Percentiles rank a stretch among this genome's conserved stretches.
phyloP scores from a whole-genome alignment of 2,888 invertebrate species.

The Caenorhabditis imperialis region DNA sequence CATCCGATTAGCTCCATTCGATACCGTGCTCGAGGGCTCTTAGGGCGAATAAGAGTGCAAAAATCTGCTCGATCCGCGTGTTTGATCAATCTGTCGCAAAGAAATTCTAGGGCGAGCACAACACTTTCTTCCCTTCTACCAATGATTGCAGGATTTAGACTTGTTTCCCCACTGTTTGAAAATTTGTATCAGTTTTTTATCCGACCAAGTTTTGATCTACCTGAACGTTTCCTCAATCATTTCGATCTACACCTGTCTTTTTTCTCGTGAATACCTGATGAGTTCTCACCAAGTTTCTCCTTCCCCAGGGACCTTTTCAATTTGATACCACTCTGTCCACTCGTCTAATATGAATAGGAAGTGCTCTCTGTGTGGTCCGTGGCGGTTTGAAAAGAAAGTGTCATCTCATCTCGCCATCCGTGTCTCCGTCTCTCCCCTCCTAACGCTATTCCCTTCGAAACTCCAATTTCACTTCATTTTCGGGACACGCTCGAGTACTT shows the following conservation, averaged over 20 bases:
- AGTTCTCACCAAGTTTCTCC: not conserved
- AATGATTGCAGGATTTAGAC: no score
- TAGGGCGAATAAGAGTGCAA: conserved; percentile 3
- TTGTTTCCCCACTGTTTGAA: no score
- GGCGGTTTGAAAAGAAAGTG: not conserved
- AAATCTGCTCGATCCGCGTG: conserved; percentile 19
- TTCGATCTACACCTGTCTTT: conserved; percentile 20
- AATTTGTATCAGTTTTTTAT: no score
- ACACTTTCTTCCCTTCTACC: not conserved
- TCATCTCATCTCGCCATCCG: conserved; percentile 1
- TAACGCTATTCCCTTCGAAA: not conserved
- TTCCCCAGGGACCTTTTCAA: not conserved
- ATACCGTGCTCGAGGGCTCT: conserved; percentile 18
- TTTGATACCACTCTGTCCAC: not conserved
- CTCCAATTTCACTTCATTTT: conserved; percentile 49
- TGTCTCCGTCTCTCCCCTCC: conserved; percentile 4
- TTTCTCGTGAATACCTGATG: no score
- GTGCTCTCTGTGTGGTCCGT: conserved; percentile 10
- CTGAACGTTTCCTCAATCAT: not conserved
- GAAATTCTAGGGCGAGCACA: not conserved
- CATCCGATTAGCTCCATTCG: conserved; percentile 35
- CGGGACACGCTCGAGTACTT: conserved; percentile 22
- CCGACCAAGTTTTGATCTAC: no score
- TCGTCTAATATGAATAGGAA: conserved; percentile 48
- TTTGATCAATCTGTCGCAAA: conserved; percentile 35